Base-by-base conservation (phyloP, 2,113 vertebrate genomes). In the Atractosteus spatula region DNA sequence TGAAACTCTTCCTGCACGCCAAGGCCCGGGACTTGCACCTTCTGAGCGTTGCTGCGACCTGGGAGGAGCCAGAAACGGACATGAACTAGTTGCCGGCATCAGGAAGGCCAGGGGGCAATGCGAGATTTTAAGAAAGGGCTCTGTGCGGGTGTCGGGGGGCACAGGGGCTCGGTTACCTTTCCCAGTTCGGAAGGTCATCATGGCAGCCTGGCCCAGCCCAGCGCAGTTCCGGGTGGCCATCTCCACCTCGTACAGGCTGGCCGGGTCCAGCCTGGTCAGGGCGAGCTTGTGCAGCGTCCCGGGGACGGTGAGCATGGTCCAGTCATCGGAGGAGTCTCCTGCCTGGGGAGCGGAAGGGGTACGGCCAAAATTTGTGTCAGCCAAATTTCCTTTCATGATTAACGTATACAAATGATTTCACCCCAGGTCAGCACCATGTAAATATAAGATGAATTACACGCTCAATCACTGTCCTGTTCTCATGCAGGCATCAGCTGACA, bases 131-230 rank as follows among this genome's bases (percentile, higher is more conserved):
- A 29, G 29, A 29, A 29, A 29, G 29, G 29, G 29, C 29, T 29
- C 29, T 29, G 29, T 29, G 29, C 29, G 29, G 29, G 29, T 29
- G 29, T 29, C 29, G 29, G 29, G 47, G 47, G 10, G 47, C 47
- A 12, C 16, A 44, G 3, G 11, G 54, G 17, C 3, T n/a, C 11
- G 4, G 55, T 41, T 85, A 86, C 86, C 80, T 84, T 91, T 92
- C 86, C 97, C 96, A 0, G 97, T 99, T 79, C 97, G 92, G 87
- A 99, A 99, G 78, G 97, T 99, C 91, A 99, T 96, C 97, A 99
- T 99, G 71, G 97, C 96, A 0, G 95, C 96, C 84, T 99, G 97
- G 59, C 97, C 96, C 72, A 97, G 84, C 0, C 96, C 97, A 0
- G 93, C 91, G 63, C 97, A 98, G 89, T 96, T 98, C 80, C 92